These are phyloP conservation scores for Agriopis marginaria DNA, from an alignment of 2,888 invertebrate genomes.

Conservation along the genomic window DNA sequence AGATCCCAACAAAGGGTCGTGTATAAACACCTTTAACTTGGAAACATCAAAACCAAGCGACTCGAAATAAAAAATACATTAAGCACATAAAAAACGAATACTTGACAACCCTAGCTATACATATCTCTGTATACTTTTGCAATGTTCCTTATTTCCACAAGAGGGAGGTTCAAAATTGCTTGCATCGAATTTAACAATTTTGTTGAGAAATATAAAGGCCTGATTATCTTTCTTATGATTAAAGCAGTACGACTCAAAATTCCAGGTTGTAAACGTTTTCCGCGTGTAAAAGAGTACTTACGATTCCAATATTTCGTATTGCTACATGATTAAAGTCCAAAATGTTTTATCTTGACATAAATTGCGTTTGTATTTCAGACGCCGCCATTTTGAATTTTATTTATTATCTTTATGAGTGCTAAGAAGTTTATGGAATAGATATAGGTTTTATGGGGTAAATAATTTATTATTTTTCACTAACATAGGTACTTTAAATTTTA, in stretches of 20 bases:
- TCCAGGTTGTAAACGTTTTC: constrained; percentile 9
- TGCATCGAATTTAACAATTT: constrained; percentile 15
- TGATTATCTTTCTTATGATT: constrained; percentile 22
- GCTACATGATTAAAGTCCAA: constrained; percentile 35
- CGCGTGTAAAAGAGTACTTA: constrained; percentile 4
- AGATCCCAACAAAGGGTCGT: constrained; percentile 30
- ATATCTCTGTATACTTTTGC: background rate
- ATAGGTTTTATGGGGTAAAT: constrained; percentile 21
- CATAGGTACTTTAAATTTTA: background rate
- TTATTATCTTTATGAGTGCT: constrained; percentile 39
- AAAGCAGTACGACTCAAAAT: constrained; percentile 13
- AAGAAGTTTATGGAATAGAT: constrained; percentile 30
- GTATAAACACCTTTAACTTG: constrained; percentile 35
- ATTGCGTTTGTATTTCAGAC: constrained; percentile 53
- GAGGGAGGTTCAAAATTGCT: constrained; percentile 16
- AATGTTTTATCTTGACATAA: constrained; percentile 26
- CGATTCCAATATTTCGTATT: constrained; percentile 34
- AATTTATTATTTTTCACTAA: constrained; percentile 21
- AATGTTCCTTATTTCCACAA: background rate
- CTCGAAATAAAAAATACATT: constrained; percentile 60
- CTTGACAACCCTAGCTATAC: constrained; percentile 35
- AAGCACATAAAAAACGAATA: constrained; percentile 53
- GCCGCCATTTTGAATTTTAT: constrained; percentile 62
- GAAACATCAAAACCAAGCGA: constrained; percentile 54
- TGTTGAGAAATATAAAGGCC: constrained; percentile 4